Evolutionary conservation across 2,113 vertebrate species (phyloP).

Genomic region (Dascyllus trimaculatus): DNA sequence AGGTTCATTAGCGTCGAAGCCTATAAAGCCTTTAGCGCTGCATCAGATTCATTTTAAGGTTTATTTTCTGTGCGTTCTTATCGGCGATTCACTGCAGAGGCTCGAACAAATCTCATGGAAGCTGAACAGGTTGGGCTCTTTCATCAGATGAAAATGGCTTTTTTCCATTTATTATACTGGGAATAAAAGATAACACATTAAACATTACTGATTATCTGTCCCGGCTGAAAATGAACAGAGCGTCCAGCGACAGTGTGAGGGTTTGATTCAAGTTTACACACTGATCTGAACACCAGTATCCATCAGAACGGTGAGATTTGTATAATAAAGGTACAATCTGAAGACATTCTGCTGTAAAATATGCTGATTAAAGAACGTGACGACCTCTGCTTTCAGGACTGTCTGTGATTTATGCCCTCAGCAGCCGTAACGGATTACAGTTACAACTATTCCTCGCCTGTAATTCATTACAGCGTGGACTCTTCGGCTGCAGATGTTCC

Average conservation of each 20-base stretch:
- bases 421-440: slow-evolving; percentile 15
- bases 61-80: no score
- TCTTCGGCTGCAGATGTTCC: slow-evolving; percentile 13
- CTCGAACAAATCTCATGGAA: no score
- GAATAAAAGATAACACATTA: slow-evolving; percentile 40
- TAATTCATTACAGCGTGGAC: not conserved
- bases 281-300: slow-evolving; percentile 19
- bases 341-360: slow-evolving; percentile 8
- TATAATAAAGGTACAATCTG: not conserved
- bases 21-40: no score
- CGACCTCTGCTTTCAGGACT: not conserved
- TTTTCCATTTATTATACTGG: slow-evolving; percentile 30
- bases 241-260: not conserved
- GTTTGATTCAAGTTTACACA: slow-evolving; percentile 10
- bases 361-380: slow-evolving; percentile 28
- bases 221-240: slow-evolving; percentile 14
- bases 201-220: slow-evolving; percentile 23
- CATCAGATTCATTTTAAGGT: no score
- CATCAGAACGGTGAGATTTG: slow-evolving; percentile 3
- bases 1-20: no score
- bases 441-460: not conserved
- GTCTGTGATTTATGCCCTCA: slow-evolving; percentile 20
- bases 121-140: not conserved
- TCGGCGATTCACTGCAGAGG: no score
- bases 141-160: slow-evolving; percentile 30